These are phyloP conservation scores for Onthophagus taurus DNA, from an alignment of 1,140 invertebrate species.

Conservation along the genomic window DNA sequence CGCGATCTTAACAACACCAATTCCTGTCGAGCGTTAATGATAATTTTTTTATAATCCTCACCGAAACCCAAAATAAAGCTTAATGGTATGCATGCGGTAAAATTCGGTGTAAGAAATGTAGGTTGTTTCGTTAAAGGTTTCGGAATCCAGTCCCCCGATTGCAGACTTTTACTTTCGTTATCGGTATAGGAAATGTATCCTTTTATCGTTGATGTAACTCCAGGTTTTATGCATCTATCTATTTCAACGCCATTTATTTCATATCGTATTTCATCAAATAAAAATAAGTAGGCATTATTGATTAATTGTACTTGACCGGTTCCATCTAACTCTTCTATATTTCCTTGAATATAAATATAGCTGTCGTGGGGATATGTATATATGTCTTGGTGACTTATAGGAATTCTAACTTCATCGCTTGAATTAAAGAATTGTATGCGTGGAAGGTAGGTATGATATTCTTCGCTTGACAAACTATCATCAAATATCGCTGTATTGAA, in stretches of 20 bases:
- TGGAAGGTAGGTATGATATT: conserved; percentile 18
- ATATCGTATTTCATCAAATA: conserved; percentile 13
- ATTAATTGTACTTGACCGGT: neutral
- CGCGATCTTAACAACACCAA: conserved; percentile 9
- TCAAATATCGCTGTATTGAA: too few species aligned
- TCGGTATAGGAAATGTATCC: conserved; percentile 6
- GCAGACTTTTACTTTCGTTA: conserved; percentile 1
- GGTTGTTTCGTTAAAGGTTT: neutral
- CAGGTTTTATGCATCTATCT: conserved; percentile 1
- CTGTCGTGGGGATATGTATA: conserved; percentile 19
- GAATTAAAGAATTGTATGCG: conserved; percentile 13
- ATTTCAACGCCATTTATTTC: conserved; percentile 8
- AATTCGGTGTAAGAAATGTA: conserved; percentile 25
- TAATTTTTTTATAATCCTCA: conserved; percentile 40
- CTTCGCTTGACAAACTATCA: neutral
- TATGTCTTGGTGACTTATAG: conserved; percentile 20
- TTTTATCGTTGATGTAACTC: conserved; percentile 12
- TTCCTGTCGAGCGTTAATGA: conserved; percentile 30
- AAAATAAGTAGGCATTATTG: conserved; percentile 14
- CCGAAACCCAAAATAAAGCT: conserved; percentile 37
- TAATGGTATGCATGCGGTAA: conserved; percentile 35
- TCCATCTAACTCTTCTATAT: conserved; percentile 8
- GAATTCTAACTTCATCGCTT: conserved; percentile 22
- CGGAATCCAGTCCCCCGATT: conserved; percentile 21
- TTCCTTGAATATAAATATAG: conserved; percentile 24